Evolutionary conservation across 2,797 vertebrate genomes (phyloP), one percentile per base, ranked within the genome.

Genomic region (Schizothorax lantsangensis): DNA sequence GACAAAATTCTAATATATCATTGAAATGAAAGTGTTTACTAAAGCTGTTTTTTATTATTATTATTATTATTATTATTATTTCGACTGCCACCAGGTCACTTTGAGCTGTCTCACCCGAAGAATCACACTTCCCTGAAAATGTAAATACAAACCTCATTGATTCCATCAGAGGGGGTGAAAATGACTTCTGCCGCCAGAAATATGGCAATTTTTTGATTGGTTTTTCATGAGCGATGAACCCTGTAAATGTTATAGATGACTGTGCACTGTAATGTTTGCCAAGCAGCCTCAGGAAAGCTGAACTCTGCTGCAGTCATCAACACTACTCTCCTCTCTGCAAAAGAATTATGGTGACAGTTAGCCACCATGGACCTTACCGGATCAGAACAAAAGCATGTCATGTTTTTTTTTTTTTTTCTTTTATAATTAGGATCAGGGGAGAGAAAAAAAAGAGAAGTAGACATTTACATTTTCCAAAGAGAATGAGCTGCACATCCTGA

Each of bases 141-240:
- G 66, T 79, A 57, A 79, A 79, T 79, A 77, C 12, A 30, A 54
- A 79, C 66, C 52, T 80, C 68, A 36, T 57, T 80, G 78, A 49
- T 73, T 86, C 40, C 23, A 81, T 81, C 52, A 62, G 52, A 81
- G 77, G 54, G 30, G 21, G 54, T 38, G 75, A 38, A 74, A 86
- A 86, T 86, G 21, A 74, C 78, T 81, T 86, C 33, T 4, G 5
- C 21, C 6, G 4, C 2, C 36, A 62, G 43, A 74, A 74, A 86
- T 62, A 40, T 49, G 40, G 23, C 69, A 52, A 8, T 64, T 86
- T 77, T 84, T 74, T 86, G 23, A 81, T 86, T 86, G 69, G 21
- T 81, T 81, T 62, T 86, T 30, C 23, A 64, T 86, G 84, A 86
- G 79, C 69, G 43, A 86, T 81, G 84, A 86, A 86, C 78, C 84